These are phyloP conservation scores for Lepidurus apus DNA, from an alignment of 1,140 invertebrate genomes.

Conservation along the genomic window DNA sequence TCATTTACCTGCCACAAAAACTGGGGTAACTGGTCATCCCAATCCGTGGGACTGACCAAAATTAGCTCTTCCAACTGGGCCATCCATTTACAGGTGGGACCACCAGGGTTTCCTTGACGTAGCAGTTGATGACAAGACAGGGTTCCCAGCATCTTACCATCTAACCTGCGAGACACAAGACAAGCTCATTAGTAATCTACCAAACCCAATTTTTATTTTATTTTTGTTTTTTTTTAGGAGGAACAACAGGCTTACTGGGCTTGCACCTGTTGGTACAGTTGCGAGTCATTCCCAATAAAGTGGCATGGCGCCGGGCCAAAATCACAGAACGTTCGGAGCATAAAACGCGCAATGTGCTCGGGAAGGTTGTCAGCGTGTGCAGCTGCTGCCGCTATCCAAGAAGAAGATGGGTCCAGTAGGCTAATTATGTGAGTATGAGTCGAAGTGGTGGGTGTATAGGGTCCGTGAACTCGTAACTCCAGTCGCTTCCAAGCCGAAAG, in stretches of 20 bases:
- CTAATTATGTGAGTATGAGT: neutral
- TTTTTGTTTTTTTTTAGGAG: neutral
- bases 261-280: no score
- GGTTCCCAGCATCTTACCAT: neutral
- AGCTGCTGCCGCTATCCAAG: neutral
- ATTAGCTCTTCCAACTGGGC: neutral
- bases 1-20: slow-evolving; percentile 17
- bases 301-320: slow-evolving; percentile 5
- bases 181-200: neutral
- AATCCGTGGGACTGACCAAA: neutral
- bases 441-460: neutral
- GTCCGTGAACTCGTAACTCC: neutral
- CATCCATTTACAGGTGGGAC: neutral
- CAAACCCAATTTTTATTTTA: no score
- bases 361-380: neutral
- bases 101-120: neutral
- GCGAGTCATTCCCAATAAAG: no score
- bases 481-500: neutral
- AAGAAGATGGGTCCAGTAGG: neutral
- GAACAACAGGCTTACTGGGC: no score
- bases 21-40: slow-evolving; percentile 7
- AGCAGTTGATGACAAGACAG: slow-evolving; percentile 10
- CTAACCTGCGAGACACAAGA: neutral
- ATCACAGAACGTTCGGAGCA: neutral
- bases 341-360: neutral